Evolutionary conservation across 2,113 vertebrate species (phyloP).

Genomic region (Corydoras maculifer): DNA sequence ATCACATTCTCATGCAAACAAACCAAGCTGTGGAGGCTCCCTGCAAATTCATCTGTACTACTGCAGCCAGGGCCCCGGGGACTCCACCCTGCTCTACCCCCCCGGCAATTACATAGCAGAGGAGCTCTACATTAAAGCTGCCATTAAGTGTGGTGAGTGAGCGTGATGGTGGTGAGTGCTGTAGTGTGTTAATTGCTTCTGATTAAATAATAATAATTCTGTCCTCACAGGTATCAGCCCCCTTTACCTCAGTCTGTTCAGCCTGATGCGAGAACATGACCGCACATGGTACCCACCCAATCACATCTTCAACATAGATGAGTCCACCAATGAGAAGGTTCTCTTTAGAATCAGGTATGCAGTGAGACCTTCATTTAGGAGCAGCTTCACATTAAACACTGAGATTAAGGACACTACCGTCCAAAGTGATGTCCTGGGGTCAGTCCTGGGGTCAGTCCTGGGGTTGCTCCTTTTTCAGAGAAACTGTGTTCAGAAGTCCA

Average conservation of each 20-base stretch:
- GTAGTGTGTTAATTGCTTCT: not conserved
- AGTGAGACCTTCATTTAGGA: not conserved
- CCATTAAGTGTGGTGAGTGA: constrained; percentile 84
- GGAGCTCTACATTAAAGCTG: constrained; percentile 81
- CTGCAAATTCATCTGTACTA: constrained; percentile 80
- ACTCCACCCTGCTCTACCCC: constrained; percentile 68
- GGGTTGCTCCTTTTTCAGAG: too few relatives aligned
- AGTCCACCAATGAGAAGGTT: constrained; percentile 64
- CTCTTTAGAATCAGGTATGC: constrained; percentile 81
- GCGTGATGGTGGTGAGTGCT: not conserved
- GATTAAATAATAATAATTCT: not conserved
- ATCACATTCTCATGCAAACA: constrained; percentile 48
- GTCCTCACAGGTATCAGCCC: constrained; percentile 79
- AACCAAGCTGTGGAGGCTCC: constrained; percentile 53
- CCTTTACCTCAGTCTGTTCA: constrained; percentile 81
- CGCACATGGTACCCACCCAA: constrained; percentile 86
- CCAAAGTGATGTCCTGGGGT: too few relatives aligned
- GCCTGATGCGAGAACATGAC: constrained; percentile 82
- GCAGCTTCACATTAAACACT: too few relatives aligned
- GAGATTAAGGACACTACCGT: too few relatives aligned
- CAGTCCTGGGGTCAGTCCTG: too few relatives aligned
- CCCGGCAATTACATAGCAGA: constrained; percentile 80
- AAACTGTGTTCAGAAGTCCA: too few relatives aligned
- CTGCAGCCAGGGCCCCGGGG: constrained; percentile 56
- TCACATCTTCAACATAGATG: constrained; percentile 81